Base-by-base conservation (phyloP, 1,140 invertebrate genomes). In the Ladona fulva region DNA sequence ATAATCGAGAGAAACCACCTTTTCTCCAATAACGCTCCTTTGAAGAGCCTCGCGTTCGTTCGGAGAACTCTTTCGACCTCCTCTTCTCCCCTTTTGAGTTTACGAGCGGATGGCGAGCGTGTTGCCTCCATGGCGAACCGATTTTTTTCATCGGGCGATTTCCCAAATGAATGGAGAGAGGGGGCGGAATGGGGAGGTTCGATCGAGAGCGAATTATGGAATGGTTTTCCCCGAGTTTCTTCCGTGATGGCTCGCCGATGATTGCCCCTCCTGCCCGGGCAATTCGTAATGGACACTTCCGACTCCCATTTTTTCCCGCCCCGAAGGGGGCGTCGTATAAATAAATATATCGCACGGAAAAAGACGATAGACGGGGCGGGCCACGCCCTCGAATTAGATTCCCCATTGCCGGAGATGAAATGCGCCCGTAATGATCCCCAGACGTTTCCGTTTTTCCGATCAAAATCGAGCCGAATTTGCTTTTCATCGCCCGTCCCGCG, bases 241-340 rank as follows among this genome's bases (percentile, higher is more conserved):
- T 22, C n/a, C 52, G 52, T 66, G 52, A 66, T 66, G 52, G 52
- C 52, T 22, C 52, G 16, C 5, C 52, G 52, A 66, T 66, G 52
- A 66, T 66, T 66, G 52, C 52, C 52, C 52, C 19, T 19, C 44
- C 44, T 10, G 44, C 44, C 44, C 44, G 10, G 44, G 44, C 44
- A 66, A 66, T 66, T 66, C 52, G 52, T 66, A 66, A 66, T 66
- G 52, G 52, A 66, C 52, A 66, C 52, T 66, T 66, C 52, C 52
- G 52, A 66, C 52, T 22, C 52, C n/a, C 52, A 16, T 22, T 66
- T 19, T 19, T 19, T 5, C 14, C 52, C 1, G 3, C 52, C 52
- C 52, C 44, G 44, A 52, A 19, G 44, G 52, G 14, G 52, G 16
- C 1, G 16, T 1, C 52, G n/a, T 66, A 66, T 66, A 66, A 66